Percentiles rank a stretch among this genome's conserved stretches.
Conservation (phyloP, 2,888 invertebrate species). For the Minunthozetes semirufus region DNA sequence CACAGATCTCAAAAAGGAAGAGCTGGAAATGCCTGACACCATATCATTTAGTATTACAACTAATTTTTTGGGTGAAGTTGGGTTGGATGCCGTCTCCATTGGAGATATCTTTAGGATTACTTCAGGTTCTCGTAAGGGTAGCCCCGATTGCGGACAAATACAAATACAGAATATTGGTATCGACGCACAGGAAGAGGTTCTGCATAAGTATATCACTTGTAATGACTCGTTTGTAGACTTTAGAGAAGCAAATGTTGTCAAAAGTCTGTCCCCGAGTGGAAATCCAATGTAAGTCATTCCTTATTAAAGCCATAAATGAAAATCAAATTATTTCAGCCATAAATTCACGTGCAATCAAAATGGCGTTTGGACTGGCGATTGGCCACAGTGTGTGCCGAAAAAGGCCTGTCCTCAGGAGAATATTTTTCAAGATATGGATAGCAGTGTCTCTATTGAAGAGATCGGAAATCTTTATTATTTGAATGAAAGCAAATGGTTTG, state of each 20-base stretch:
- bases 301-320: background rate
- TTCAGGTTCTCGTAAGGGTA: background rate
- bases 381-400: constrained; percentile 29
- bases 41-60: background rate
- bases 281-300: background rate
- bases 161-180: constrained; percentile 22
- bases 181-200: background rate
- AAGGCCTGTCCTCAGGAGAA: background rate
- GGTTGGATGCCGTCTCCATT: constrained; percentile 31
- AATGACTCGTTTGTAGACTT: constrained; percentile 27
- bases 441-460: constrained; percentile 21
- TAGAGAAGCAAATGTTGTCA: background rate
- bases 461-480: constrained; percentile 33
- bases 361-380: constrained; percentile 29
- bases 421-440: background rate
- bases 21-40: background rate
- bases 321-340: background rate
- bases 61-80: background rate
- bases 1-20: background rate
- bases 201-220: background rate
- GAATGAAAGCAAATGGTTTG: constrained; percentile 24
- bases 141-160: constrained; percentile 17
- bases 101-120: background rate
- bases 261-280: background rate
- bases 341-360: constrained; percentile 20